Base-by-base conservation (phyloP, 1,140 invertebrate species). In the Druon quercuslanigerum region DNA sequence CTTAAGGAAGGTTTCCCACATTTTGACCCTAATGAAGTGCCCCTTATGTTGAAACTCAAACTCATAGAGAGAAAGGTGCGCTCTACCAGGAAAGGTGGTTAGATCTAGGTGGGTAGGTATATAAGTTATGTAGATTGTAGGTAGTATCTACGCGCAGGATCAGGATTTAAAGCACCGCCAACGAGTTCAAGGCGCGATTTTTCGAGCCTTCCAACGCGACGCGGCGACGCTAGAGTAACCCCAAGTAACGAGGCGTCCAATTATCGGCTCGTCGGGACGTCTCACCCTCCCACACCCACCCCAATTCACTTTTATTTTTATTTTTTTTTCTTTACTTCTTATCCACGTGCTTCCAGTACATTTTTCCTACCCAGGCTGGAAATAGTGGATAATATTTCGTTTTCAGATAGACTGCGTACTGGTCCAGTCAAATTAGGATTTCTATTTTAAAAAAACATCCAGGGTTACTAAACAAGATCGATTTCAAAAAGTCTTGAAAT, bases 181-280 rank as follows among this genome's bases (percentile, higher is more conserved):
- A 80, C 17, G 51, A 78, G 73, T 51, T 8, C 56, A 40, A 76
- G 50, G 71, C 74, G 70, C 76, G 80, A 83, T 81, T 72, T 57
- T 79, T 73, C 72, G 73, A 75, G 71, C 52, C 50, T 51, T 51
- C 51, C 17, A 77, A 20, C 46, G 52, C 13, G 50, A 71, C 50
- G 56, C n/a, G 56, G 52, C 13, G 25, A 71, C 50, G 56, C n/a
- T 57, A 74, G 20, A 83, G 77, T 81, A 76, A 82, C 77, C 60
- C 71, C 76, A 66, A 81, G 83, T 83, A 87, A 87, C 85, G 85
- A 87, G 84, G 85, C 82, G 79, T 86, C 86, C 86, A 87, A 87
- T 87, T 87, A 87, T 86, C 81, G 85, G 83, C 77, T 84, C 85
- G 82, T 77, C 79, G 25, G 52, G 60, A 74, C 71, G 75, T 78